These are phyloP conservation scores for Brachionus calyciflorus DNA, from an alignment of 1,140 invertebrate genomes.

Conservation along the genomic window DNA sequence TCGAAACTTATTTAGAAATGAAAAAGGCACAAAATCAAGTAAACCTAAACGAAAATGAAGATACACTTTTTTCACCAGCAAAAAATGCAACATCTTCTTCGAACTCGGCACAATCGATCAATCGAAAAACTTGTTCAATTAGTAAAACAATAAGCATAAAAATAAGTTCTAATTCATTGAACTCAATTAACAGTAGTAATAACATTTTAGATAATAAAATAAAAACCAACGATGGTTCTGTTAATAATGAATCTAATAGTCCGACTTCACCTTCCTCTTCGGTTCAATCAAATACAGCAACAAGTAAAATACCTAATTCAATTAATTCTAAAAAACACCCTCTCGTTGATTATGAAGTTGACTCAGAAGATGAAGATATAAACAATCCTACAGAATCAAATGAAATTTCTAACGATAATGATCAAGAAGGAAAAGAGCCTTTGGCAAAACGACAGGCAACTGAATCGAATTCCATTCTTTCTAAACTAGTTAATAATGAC, in stretches of 20 bases:
- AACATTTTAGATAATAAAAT: no score
- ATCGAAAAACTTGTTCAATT: neutral
- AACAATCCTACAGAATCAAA: neutral
- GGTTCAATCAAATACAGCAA: neutral
- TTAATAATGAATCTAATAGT: neutral
- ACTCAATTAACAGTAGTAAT: neutral
- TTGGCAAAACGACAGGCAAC: neutral
- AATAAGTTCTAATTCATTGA: neutral
- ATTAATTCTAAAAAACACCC: neutral
- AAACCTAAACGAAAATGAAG: slow-evolving; percentile 24
- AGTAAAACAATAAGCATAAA: slow-evolving; percentile 12
- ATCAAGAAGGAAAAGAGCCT: neutral
- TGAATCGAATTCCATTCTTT: neutral
- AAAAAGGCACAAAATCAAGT: slow-evolving; percentile 4
- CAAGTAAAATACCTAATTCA: neutral
- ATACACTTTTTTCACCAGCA: slow-evolving; percentile 19
- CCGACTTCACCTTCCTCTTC: neutral
- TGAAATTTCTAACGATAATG: neutral
- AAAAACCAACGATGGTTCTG: neutral
- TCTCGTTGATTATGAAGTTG: slow-evolving; percentile 31
- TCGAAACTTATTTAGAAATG: slow-evolving; percentile 25
- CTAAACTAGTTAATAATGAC: neutral
- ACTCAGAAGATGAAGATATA: slow-evolving; percentile 17
- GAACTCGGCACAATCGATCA: neutral
- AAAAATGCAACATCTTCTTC: neutral